These are phyloP conservation scores for Sisyra terminalis DNA, from an alignment of 2,888 invertebrate species.

Conservation along the genomic window DNA sequence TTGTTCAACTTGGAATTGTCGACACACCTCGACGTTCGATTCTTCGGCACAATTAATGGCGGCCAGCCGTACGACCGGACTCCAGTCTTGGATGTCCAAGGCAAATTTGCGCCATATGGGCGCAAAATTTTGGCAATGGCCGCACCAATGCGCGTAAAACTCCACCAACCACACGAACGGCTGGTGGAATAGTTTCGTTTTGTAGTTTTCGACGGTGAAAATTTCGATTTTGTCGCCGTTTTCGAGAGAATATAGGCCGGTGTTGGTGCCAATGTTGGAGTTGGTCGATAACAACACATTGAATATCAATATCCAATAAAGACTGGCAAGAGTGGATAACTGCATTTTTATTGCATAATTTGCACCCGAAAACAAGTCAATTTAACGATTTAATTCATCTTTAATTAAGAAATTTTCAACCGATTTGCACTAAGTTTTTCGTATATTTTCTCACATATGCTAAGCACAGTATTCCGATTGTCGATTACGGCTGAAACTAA, in stretches of 20 bases:
- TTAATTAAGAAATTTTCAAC: no score
- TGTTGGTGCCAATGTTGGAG: no score
- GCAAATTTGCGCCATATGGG: slow-evolving; percentile 75
- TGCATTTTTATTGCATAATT: no score
- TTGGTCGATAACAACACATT: no score
- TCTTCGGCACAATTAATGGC: slow-evolving; percentile 79
- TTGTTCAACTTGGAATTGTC: slow-evolving; percentile 73
- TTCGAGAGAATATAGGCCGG: slow-evolving; percentile 48
- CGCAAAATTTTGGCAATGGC: slow-evolving; percentile 82
- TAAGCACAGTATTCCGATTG: no score
- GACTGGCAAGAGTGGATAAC: no score
- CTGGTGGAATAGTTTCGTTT: slow-evolving; percentile 41
- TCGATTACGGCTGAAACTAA: no score
- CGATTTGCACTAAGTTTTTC: no score
- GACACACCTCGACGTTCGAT: slow-evolving; percentile 70
- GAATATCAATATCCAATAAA: no score
- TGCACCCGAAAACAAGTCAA: no score
- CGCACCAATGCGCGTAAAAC: slow-evolving; percentile 95
- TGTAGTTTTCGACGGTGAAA: slow-evolving; percentile 50
- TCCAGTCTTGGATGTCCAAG: slow-evolving; percentile 49
- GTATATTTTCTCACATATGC: no score
- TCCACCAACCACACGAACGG: slow-evolving; percentile 62
- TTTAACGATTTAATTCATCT: no score
- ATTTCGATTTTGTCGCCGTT: slow-evolving; percentile 48
- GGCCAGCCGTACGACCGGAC: slow-evolving; percentile 49